A percentile compares a stretch with the other conserved stretches of the same genome.
Evolutionary conservation across 1,140 invertebrate species (phyloP).

Genomic region (Hycleus phaleratus): DNA sequence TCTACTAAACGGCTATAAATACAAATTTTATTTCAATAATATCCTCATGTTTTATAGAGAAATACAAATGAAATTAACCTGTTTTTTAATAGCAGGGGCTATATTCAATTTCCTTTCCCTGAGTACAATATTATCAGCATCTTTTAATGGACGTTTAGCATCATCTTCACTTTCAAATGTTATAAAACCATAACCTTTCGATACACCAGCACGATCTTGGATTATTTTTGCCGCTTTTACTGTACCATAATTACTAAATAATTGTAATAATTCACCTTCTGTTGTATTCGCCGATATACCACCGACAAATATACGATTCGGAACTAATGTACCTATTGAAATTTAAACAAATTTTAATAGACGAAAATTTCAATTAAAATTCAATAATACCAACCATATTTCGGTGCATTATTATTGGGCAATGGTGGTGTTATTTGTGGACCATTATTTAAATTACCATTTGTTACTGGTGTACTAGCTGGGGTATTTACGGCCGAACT

Average conservation of each 20-base stretch:
- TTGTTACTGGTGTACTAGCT: constrained; percentile 28
- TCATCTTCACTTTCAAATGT: constrained; percentile 91
- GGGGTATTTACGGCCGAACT: constrained; percentile 31
- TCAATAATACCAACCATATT: constrained; percentile 23
- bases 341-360: background rate
- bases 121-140: constrained; percentile 52
- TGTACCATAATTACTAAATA: constrained; percentile 80
- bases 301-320: constrained; percentile 91
- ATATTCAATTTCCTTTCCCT: constrained; percentile 81
- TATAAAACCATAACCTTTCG: constrained; percentile 92
- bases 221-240: constrained; percentile 94
- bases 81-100: constrained; percentile 84
- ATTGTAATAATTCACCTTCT: constrained; percentile 71
- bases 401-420: constrained; percentile 31
- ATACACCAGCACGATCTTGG: constrained; percentile 84
- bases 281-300: constrained; percentile 84
- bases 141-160: constrained; percentile 64
- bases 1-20: constrained; percentile 31
- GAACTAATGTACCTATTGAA: constrained; percentile 64
- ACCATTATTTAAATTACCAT: background rate
- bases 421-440: constrained; percentile 22
- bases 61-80: constrained; percentile 44
- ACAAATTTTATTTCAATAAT: background rate
- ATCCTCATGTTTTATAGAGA: background rate
- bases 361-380: background rate